Evolutionary conservation across 2,113 vertebrate genomes (phyloP).

Genomic region (Cepphus grylle): DNA sequence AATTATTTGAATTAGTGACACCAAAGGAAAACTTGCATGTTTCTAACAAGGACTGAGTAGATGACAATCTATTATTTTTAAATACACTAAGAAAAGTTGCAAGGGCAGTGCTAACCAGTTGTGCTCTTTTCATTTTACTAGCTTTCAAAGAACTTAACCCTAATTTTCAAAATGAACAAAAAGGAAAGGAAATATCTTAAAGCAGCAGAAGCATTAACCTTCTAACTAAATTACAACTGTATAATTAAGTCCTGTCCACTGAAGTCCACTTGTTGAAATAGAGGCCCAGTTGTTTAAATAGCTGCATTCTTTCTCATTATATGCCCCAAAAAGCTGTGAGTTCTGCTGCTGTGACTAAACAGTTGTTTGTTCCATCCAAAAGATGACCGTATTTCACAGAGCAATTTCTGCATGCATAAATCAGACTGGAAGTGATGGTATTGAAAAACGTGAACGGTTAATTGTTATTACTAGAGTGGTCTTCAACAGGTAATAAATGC

Average conservation of each 20-base stretch:
- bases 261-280: background rate
- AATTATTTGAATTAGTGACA: background rate
- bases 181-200: background rate
- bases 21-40: background rate
- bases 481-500: background rate
- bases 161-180: background rate
- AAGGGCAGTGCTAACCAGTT: fast-evolving
- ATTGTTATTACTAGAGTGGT: background rate
- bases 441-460: background rate
- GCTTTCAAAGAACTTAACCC: background rate
- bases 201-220: background rate
- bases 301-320: background rate
- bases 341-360: background rate
- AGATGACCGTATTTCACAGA: background rate
- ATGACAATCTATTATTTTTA: background rate
- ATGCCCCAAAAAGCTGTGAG: background rate
- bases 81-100: background rate
- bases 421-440: background rate
- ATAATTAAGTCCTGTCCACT: background rate
- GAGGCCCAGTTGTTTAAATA: background rate
- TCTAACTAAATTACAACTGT: background rate
- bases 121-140: background rate
- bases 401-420: background rate
- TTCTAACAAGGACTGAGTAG: background rate
- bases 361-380: background rate